Base-by-base conservation (phyloP, 2,888 invertebrate genomes). In the Heterodera filipjevi region DNA sequence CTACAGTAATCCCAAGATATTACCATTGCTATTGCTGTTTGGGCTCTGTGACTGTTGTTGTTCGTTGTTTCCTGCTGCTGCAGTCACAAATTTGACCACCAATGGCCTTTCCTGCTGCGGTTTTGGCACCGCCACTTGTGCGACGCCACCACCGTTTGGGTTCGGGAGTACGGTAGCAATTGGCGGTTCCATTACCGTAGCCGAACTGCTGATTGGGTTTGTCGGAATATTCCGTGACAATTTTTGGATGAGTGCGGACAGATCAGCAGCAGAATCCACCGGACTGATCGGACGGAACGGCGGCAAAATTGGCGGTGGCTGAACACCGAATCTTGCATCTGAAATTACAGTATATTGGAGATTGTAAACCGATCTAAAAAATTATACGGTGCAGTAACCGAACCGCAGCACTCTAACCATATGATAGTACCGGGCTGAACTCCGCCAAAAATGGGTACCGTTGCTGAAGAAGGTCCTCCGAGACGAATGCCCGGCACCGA, bases 1-100 rank as follows among this genome's bases (percentile, higher is more conserved):
- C n/a, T n/a, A n/a, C n/a, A 39, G 39, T 39, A 39, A 39, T 39
- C 39, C 39, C 39, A 59, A 59, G 16, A 10, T 27, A 59, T 27
- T 27, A 12, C 27, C 59, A 22, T 59, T 59, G 27, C 22, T n/a
- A 27, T 59, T 59, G 59, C 6, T 59, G 27, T 59, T 59, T 8
- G 27, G 10, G 27, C 27, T 59, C 59, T 59, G 59, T 12, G 5
- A 27, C 59, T 59, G 59, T 59, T 59, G 59, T 27, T 59, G 59
- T 59, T 59, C 27, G 8, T n/a, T 27, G 27, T 22, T 53, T 14
- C 22, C 10, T 3, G 5, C 39, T 39, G 46, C 59, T 59, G 59
- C 59, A 8, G 59, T n/a, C 59, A 59, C 59, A n/a, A 59, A 22
- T 59, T 27, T 59, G 59, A 59, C 59, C 59, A 59, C 59, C 59